Base-by-base conservation (phyloP, 1,140 invertebrate genomes). In the Leptonema lineaticorne region DNA sequence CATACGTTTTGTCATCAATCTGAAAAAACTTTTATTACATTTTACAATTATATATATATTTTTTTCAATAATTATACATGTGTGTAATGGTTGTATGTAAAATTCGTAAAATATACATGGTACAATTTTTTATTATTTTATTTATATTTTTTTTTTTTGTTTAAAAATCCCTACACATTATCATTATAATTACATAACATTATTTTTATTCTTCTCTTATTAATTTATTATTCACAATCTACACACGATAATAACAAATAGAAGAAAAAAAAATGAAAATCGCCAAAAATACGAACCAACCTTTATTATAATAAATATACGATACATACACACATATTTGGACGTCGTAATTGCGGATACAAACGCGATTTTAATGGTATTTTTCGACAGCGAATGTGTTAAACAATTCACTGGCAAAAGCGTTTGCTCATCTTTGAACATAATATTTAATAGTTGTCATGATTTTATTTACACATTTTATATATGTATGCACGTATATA, bases 141-240 rank as follows among this genome's bases (percentile, higher is more conserved):
- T n/a, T n/a, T n/a, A n/a, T n/a, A n/a, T n/a, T n/a, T n/a, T n/a
- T n/a, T n/a, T n/a, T n/a, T n/a, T n/a, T n/a, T n/a, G n/a, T n/a
- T n/a, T 71, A 67, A 69, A 59, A 62, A 22, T 65, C 46, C n/a
- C 62, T 71, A 71, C 67, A 26, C 50, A n/a, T 53, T 53, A 53
- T 53, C 50, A n/a, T 53, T 53, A 53, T 53, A 53, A 59, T 69
- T 69, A 56, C 60, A 62, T 69, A 69, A 73, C 71, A 70, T 70
- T 66, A 63, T 72, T n/a, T n/a, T n/a, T n/a, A n/a, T n/a, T n/a
- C n/a, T n/a, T n/a, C n/a, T n/a, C n/a, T n/a, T n/a, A n/a, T n/a
- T n/a, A n/a, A n/a, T n/a, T n/a, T n/a, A n/a, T n/a, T n/a, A 72
- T 69, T 67, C 70, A 69, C 68, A 72, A 67, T 73, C 71, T 73